phyloP scores from a whole-genome alignment of 2,888 invertebrate species.

The Bibio marci region DNA sequence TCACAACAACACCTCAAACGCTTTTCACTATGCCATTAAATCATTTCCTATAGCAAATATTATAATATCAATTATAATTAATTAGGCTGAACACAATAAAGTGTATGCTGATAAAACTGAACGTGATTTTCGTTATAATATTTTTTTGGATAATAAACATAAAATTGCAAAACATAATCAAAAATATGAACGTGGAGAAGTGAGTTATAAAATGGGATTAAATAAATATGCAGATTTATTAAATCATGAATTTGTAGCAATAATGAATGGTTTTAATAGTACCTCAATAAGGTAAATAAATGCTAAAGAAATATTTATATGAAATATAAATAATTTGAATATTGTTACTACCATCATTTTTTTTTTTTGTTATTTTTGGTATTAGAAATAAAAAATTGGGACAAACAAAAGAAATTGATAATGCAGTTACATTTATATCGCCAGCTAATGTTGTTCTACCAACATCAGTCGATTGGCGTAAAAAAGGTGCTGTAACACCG shows the following conservation, averaged over 20 bases:
- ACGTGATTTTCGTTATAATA: constrained; percentile 73
- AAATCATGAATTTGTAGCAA: constrained; percentile 57
- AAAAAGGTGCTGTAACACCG: constrained; percentile 66
- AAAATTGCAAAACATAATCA: constrained; percentile 75
- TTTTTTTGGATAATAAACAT: constrained; percentile 74
- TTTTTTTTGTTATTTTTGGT: too few relatives aligned
- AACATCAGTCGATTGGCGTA: constrained; percentile 66
- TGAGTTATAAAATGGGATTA: constrained; percentile 46
- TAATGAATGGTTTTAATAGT: constrained; percentile 49
- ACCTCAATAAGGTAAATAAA: constrained; percentile 7
- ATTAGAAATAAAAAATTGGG: too few relatives aligned
- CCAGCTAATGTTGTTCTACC: constrained; percentile 47
- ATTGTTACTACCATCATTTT: too few relatives aligned
- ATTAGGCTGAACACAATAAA: constrained; percentile 44
- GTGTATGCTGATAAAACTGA: constrained; percentile 52
- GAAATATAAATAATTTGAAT: too few relatives aligned
- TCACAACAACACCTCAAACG: too few relatives aligned
- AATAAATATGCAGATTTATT: constrained; percentile 82
- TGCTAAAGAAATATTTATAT: too few relatives aligned
- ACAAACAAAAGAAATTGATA: too few relatives aligned
- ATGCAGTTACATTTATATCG: constrained; percentile 17
- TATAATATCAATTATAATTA: too few relatives aligned
- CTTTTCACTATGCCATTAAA: too few relatives aligned
- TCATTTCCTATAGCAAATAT: too few relatives aligned
- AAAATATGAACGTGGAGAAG: constrained; percentile 44